Evolutionary conservation across 1,140 invertebrate species (phyloP).

Genomic region (Idris sp.): DNA sequence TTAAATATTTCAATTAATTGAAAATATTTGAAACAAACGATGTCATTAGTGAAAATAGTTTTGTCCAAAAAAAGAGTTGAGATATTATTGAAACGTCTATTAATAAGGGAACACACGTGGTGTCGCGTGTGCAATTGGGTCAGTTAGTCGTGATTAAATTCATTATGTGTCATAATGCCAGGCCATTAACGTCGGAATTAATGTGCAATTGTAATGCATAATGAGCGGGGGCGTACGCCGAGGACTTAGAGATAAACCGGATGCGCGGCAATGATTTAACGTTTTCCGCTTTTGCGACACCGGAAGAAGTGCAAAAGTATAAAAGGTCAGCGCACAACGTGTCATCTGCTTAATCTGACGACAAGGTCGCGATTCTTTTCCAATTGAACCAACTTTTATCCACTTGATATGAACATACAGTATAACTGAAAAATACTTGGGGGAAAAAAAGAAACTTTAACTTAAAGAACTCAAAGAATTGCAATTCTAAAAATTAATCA

Average conservation of each 20-base stretch:
- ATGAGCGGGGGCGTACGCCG: conserved; percentile 34
- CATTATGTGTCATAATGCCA: conserved; percentile 50
- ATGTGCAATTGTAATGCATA: conserved; percentile 48
- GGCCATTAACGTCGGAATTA: conserved; percentile 40
- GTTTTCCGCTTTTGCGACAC: conserved; percentile 44
- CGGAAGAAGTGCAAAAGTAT: conserved; percentile 31
- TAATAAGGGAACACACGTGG: neutral
- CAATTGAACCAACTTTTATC: conserved; percentile 38
- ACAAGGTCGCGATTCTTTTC: conserved; percentile 39
- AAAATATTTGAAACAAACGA: too few species aligned
- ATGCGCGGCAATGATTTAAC: conserved; percentile 47
- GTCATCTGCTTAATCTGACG: conserved; percentile 35
- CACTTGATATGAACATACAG: too few species aligned
- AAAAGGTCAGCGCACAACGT: conserved; percentile 19
- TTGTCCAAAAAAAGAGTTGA: too few species aligned
- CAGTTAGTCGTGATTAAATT: conserved; percentile 42
- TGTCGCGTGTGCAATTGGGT: conserved; percentile 33
- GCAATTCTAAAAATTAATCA: too few species aligned
- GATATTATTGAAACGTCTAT: too few species aligned
- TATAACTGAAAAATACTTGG: too few species aligned
- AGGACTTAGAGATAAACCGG: conserved; percentile 44
- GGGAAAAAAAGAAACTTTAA: too few species aligned
- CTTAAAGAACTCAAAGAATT: too few species aligned
- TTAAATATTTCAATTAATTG: too few species aligned
- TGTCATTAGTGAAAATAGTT: too few species aligned